Evolutionary conservation across 2,797 vertebrate genomes (phyloP), one percentile per base, ranked within the genome.

Genomic region (Phoeniculus purpureus): DNA sequence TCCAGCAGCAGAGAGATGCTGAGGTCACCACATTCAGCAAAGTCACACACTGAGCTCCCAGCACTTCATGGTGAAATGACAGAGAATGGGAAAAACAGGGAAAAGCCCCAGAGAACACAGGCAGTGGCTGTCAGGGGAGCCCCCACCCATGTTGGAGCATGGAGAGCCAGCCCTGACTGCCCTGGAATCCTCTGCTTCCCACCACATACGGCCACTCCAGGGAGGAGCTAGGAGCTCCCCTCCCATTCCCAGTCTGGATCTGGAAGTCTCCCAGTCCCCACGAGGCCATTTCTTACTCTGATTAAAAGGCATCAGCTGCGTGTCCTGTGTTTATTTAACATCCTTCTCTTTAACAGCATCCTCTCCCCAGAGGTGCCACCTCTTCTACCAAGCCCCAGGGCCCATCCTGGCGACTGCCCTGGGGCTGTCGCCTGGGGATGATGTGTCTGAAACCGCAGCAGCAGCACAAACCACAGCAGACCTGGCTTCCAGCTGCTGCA

Each of bases 371-470:
- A 9, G 61, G 26, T 8, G 22, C 20, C 61, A 25, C 17, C 43
- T 20, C 37, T 40, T 17, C 23, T 19, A 9, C 34, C 13, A 22
- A 18, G 25, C 47, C 67, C 9, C 7, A 3, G 45, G 32, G 26
- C 73, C 31, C 47, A 12, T 15, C 9, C 3, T 12, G 50, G 22
- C 13, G 0, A 21, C 58, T 20, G 62, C 32, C 60, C 62, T 0
- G 0, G 1, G 20, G 43, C 51, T 0, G 0, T 6, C 6, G 15
- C 43, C 59, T 50, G 60, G 47, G 83, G 55, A 54, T 3, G 2
- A 9, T 0, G 51, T 37, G 80, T 61, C 83, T 12, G 12, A 17
- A 51, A 2, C 65, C 64, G 37, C 37, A 37, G 37, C 37, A n/a
- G n/a, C 40, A 43, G 43, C 43, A 43, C 43, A 43, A 43, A 43